Evolutionary conservation across 2,797 vertebrate genomes (phyloP).

Genomic region (Caiman crocodilus): DNA sequence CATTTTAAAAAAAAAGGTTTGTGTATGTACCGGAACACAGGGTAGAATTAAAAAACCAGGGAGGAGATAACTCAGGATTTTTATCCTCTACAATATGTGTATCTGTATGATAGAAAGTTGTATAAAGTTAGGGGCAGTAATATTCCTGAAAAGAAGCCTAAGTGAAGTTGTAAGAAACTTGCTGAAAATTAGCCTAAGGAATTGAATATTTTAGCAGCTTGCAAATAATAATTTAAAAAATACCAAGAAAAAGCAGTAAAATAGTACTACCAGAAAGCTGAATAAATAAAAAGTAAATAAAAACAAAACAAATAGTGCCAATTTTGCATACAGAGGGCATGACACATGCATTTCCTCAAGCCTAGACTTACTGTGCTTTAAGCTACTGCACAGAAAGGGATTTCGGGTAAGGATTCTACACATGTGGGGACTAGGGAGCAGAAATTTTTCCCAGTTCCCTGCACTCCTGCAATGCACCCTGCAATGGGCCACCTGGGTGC

Average conservation of each 20-base stretch:
- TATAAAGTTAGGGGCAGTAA: background rate
- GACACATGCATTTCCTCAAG: background rate
- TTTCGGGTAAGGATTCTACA: too few species aligned
- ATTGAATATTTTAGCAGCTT: constrained; percentile 22
- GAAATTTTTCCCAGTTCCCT: too few species aligned
- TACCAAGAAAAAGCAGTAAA: background rate
- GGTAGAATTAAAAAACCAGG: background rate
- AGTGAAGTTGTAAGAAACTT: constrained; percentile 30
- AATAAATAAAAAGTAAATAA: constrained; percentile 8
- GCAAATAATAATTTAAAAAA: background rate
- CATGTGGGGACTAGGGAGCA: too few species aligned
- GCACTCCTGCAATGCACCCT: too few species aligned
- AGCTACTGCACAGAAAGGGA: too few species aligned
- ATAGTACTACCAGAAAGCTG: background rate
- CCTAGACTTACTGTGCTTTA: background rate
- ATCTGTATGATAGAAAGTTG: background rate
- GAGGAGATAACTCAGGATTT: background rate
- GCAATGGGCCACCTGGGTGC: too few species aligned
- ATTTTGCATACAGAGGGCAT: background rate
- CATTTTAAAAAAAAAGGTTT: background rate
- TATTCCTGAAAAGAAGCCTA: background rate
- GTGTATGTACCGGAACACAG: background rate
- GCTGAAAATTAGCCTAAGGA: constrained; percentile 25
- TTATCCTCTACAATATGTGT: background rate
- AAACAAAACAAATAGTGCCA: background rate